phyloP scores from a whole-genome alignment of 2,113 vertebrate species.

The Malaclemys terrapin region DNA sequence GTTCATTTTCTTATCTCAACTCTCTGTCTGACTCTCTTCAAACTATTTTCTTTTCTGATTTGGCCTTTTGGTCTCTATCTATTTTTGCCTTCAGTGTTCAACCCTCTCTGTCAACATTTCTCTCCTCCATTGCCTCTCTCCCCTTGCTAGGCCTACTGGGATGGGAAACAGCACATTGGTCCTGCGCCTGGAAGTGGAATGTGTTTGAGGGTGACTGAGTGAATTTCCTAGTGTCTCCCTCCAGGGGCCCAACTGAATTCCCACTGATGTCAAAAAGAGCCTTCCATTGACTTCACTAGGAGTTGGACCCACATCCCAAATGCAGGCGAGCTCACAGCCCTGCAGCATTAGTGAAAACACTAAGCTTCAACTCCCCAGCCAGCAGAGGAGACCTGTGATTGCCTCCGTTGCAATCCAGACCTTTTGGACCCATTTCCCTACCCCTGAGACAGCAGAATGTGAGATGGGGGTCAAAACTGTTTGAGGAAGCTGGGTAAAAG shows the following conservation, averaged over 20 bases:
- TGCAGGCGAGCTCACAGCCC: neutral
- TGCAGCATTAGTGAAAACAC: neutral
- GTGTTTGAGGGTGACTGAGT: neutral
- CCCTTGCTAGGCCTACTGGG: too few species aligned
- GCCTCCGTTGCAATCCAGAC: neutral
- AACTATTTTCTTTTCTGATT: neutral
- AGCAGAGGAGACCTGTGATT: neutral
- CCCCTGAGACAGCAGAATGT: neutral
- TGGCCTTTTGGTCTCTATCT: neutral
- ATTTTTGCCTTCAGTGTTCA: neutral
- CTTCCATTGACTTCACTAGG: neutral
- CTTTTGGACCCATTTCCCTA: rapidly evolving
- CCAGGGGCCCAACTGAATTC: neutral
- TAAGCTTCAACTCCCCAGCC: neutral
- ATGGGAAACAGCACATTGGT: neutral
- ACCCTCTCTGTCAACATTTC: neutral
- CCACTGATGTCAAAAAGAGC: neutral
- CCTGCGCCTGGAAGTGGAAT: neutral
- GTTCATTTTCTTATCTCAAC: neutral
- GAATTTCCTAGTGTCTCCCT: neutral
- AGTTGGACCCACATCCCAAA: neutral
- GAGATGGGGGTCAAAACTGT: neutral
- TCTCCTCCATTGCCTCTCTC: neutral
- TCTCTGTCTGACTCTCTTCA: neutral
- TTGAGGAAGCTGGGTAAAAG: neutral